phyloP scores from a whole-genome alignment of 1,140 invertebrate genomes.

The Hormaphis cornu region DNA sequence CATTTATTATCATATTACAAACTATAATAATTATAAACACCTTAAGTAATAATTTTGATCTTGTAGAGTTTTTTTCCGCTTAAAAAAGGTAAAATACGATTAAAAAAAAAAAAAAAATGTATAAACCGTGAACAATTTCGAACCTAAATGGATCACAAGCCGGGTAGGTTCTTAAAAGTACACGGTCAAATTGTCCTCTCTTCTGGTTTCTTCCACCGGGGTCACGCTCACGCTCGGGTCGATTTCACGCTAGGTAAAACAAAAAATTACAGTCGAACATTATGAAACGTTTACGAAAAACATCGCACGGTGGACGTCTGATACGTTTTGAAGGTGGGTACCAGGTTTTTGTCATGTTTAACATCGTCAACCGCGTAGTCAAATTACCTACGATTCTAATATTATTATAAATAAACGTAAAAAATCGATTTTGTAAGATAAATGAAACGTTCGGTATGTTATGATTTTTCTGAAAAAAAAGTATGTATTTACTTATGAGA shows the following conservation, averaged over 20 bases:
- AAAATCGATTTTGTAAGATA: no score
- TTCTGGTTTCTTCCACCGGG: conserved; percentile 13
- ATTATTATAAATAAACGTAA: no score
- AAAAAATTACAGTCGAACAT: neutral
- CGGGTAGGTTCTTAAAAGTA: neutral
- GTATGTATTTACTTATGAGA: no score
- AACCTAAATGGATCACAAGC: no score
- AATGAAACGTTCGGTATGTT: no score
- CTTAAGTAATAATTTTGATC: conserved; percentile 19
- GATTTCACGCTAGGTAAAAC: neutral
- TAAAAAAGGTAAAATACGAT: neutral
- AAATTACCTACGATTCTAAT: no score
- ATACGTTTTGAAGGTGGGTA: no score
- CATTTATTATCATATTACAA: neutral
- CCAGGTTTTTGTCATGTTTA: no score
- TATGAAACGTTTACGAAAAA: neutral
- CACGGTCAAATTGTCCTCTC: conserved; percentile 10
- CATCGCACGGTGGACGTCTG: no score
- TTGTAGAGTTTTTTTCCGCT: neutral
- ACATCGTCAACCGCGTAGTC: no score
- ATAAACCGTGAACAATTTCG: neutral
- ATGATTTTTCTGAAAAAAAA: no score
- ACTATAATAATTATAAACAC: neutral
- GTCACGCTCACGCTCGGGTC: conserved; percentile 11
- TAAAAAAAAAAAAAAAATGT: neutral